Percentiles rank a stretch among this genome's conserved stretches.
phyloP scores from a whole-genome alignment of 1,140 invertebrate genomes.

The Diabrotica undecimpunctata region DNA sequence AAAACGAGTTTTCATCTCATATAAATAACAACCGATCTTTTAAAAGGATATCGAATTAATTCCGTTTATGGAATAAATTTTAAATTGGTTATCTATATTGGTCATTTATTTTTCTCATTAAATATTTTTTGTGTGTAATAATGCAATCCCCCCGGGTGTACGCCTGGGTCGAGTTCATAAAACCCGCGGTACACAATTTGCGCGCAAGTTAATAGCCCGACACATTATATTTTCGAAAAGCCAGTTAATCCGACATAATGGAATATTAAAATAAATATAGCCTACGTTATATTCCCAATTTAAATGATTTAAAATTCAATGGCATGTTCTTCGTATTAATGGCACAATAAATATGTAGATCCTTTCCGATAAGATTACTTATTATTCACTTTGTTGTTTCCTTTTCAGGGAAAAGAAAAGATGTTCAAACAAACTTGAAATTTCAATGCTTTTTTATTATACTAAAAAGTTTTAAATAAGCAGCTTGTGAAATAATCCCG shows the following conservation, averaged over 20 bases:
- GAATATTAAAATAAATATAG: conserved; percentile 34
- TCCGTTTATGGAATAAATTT: neutral
- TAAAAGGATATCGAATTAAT: neutral
- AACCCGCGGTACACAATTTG: neutral
- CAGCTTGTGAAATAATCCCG: neutral
- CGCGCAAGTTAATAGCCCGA: neutral
- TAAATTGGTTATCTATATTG: neutral
- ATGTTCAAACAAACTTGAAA: conserved; percentile 7
- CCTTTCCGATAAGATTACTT: conserved; percentile 23
- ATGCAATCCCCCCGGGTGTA: neutral
- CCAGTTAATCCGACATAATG: conserved; percentile 27
- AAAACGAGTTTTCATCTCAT: neutral
- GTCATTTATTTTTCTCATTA: neutral
- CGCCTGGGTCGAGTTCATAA: neutral
- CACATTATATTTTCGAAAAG: conserved; percentile 5
- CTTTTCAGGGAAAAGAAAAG: conserved; percentile 7
- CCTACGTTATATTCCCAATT: conserved; percentile 30
- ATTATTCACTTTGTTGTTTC: conserved; percentile 17
- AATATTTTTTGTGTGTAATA: neutral
- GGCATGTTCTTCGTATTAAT: conserved; percentile 39
- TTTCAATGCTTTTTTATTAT: conserved; percentile 5
- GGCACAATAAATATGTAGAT: conserved; percentile 41
- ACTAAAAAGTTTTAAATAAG: conserved; percentile 3
- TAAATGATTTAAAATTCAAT: conserved; percentile 44
- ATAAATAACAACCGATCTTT: neutral